Conservation (phyloP, 2,888 invertebrate species). For the Tillus elongatus region DNA sequence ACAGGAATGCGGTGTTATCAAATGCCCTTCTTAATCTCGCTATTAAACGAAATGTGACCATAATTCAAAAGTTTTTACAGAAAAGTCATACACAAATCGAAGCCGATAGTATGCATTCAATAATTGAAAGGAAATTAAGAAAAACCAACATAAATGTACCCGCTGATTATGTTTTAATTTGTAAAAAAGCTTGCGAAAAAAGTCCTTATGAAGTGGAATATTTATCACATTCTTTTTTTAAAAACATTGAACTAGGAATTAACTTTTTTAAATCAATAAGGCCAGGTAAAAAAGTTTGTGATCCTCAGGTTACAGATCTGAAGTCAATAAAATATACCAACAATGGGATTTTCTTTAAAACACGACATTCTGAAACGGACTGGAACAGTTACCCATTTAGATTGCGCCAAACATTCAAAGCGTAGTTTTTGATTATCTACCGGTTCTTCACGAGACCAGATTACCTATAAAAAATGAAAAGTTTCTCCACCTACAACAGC, state of each 20-base stretch:
- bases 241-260: constrained; percentile 11
- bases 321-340: constrained; percentile 11
- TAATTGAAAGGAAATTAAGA: constrained; percentile 15
- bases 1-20: constrained; percentile 12
- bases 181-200: constrained; percentile 16
- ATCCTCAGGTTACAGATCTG: constrained; percentile 16
- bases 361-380: constrained; percentile 11
- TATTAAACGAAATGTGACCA: constrained; percentile 11
- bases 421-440: background rate
- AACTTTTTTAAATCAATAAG: constrained; percentile 13
- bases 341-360: constrained; percentile 14
- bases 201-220: constrained; percentile 19
- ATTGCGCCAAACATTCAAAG: background rate
- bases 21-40: constrained; percentile 17
- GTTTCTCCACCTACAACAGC: background rate
- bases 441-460: background rate
- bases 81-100: constrained; percentile 22
- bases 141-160: constrained; percentile 18
- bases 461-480: background rate
- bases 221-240: constrained; percentile 14
- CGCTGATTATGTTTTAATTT: constrained; percentile 19
- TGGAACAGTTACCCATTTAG: too few species aligned
- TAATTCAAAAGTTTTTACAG: constrained; percentile 17
- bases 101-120: constrained; percentile 18
- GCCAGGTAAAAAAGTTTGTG: constrained; percentile 16